Percentiles rank a stretch among this genome's conserved stretches.
Conservation (phyloP, 2,797 vertebrate species). For the Gadopsis bispinosus region DNA sequence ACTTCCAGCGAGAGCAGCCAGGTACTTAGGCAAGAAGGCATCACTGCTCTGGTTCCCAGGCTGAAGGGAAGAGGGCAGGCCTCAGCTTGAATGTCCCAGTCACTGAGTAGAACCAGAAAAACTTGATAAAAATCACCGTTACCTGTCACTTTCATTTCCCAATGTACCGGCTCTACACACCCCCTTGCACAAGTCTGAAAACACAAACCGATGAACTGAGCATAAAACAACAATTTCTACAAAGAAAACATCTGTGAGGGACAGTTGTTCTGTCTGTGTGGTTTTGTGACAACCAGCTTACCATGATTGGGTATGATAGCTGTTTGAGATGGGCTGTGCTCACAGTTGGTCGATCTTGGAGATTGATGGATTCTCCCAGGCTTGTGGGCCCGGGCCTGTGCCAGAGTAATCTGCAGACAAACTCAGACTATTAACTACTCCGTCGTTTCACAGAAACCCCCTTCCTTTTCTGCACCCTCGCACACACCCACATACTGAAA, state of each 20-base stretch:
- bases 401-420: constrained; percentile 63
- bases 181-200: constrained; percentile 70
- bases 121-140: constrained; percentile 82
- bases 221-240: constrained; percentile 47
- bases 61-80: constrained; percentile 78
- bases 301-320: constrained; percentile 31
- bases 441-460: constrained; percentile 58
- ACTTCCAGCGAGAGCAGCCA: constrained; percentile 77
- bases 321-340: constrained; percentile 57
- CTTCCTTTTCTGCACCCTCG: constrained; percentile 2
- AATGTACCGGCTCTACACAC: constrained; percentile 56
- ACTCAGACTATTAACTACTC: constrained; percentile 64
- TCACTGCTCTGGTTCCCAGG: constrained; percentile 83
- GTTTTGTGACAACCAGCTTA: constrained; percentile 33
- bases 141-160: constrained; percentile 78
- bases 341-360: constrained; percentile 67
- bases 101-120: constrained; percentile 82
- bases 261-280: constrained; percentile 22
- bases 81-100: constrained; percentile 77
- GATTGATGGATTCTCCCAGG: constrained; percentile 59
- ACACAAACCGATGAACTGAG: constrained; percentile 50
- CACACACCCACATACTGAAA: constrained; percentile 48
- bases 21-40: constrained; percentile 74
- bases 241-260: constrained; percentile 22
- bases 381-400: constrained; percentile 48